These are phyloP conservation scores for Pandemis corylana DNA, from an alignment of 2,888 invertebrate genomes.

Conservation along the genomic window DNA sequence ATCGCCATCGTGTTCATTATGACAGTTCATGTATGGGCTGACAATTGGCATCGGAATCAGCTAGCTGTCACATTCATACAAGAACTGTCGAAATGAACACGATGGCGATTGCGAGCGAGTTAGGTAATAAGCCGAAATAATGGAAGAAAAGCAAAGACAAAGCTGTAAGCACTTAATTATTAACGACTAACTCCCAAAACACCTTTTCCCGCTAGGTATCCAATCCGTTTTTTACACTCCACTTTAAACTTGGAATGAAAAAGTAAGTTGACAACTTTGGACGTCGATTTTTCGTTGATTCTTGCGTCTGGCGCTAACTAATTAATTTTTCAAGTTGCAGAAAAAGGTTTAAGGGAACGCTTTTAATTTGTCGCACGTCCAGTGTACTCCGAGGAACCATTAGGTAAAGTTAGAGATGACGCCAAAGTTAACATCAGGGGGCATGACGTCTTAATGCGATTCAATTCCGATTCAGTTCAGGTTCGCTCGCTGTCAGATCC, in stretches of 20 bases:
- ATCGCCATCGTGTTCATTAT: no score
- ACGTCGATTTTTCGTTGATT: constrained; percentile 43
- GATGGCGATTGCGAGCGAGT: no score
- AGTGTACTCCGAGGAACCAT: not conserved
- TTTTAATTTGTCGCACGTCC: constrained; percentile 18
- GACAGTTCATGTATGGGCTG: no score
- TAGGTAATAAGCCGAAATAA: no score
- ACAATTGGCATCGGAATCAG: no score
- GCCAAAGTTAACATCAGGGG: not conserved
- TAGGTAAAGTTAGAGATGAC: not conserved
- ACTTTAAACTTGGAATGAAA: constrained; percentile 38
- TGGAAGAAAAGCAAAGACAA: no score
- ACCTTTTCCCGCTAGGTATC: constrained; percentile 28
- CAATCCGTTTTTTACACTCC: not conserved
- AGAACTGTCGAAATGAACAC: no score
- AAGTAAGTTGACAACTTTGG: constrained; percentile 38
- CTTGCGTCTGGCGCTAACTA: constrained; percentile 32
- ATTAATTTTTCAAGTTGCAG: constrained; percentile 44
- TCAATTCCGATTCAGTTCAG: no score
- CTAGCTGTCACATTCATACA: no score
- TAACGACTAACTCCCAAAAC: constrained; percentile 3
- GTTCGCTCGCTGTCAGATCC: no score
- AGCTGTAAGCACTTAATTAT: constrained; percentile 1
- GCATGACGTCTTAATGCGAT: no score
- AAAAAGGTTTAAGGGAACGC: constrained; percentile 26